These are phyloP conservation scores for Lochmaea crataegi DNA, from an alignment of 2,888 invertebrate genomes.

Conservation along the genomic window DNA sequence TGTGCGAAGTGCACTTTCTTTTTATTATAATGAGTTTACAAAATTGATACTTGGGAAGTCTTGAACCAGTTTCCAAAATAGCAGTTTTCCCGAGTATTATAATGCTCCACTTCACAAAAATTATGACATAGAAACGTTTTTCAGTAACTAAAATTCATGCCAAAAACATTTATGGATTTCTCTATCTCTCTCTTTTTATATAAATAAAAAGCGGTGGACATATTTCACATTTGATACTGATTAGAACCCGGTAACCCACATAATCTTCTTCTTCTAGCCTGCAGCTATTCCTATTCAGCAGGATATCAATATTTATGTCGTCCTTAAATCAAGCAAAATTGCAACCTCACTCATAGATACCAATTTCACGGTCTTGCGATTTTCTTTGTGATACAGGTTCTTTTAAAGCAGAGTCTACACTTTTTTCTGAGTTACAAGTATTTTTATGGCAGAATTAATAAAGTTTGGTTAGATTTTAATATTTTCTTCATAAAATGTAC, in stretches of 20 bases:
- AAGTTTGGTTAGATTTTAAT: too few species aligned
- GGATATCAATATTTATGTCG: conserved; percentile 30
- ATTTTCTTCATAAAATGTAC: too few species aligned
- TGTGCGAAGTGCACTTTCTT: background rate
- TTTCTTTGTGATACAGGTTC: background rate
- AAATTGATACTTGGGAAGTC: background rate
- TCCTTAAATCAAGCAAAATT: conserved; percentile 19
- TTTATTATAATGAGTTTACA: background rate
- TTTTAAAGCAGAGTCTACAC: background rate
- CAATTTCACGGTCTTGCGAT: background rate
- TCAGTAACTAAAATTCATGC: background rate
- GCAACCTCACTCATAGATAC: conserved; percentile 11
- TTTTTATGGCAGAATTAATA: too few species aligned
- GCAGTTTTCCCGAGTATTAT: background rate
- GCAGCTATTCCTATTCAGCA: conserved; percentile 21
- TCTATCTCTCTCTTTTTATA: too few species aligned
- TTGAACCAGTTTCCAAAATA: background rate
- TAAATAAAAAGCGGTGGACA: too few species aligned
- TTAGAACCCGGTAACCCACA: conserved; percentile 13
- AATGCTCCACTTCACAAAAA: background rate
- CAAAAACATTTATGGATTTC: too few species aligned
- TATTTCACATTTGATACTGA: conserved; percentile 15
- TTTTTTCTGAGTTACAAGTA: too few species aligned
- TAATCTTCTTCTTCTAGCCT: conserved; percentile 1
- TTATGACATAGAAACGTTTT: background rate